These are phyloP conservation scores for zebrafish (Danio rerio) DNA, from an alignment of 2,113 vertebrate species.

Conservation along the genomic window GRCz12tu NC_133192.1:54823001-54823500, in stretches of 20 bases:
- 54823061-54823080: slow-evolving; percentile 81
- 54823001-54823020: slow-evolving; percentile 94
- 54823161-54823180: not conserved
- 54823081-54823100: not conserved
- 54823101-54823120: too few species aligned
- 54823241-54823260: not conserved
- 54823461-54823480: not conserved
- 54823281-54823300: slow-evolving; percentile 91
- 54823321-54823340: slow-evolving; percentile 89
- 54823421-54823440: slow-evolving; percentile 40
- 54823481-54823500: not conserved
- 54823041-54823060: slow-evolving; percentile 88
- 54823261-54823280: slow-evolving; percentile 78
- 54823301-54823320: slow-evolving; percentile 92
- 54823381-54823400: slow-evolving; percentile 95
- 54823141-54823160: too few species aligned
- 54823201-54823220: too few species aligned
- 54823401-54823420: slow-evolving; percentile 85
- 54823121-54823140: too few species aligned
- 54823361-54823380: slow-evolving; percentile 96
- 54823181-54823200: not conserved
- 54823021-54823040: slow-evolving; percentile 99
- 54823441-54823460: too few species aligned
- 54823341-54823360: slow-evolving; percentile 98
- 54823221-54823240: not conserved